Base-by-base conservation (phyloP, 2,888 invertebrate genomes). In the Monopis laevigella region DNA sequence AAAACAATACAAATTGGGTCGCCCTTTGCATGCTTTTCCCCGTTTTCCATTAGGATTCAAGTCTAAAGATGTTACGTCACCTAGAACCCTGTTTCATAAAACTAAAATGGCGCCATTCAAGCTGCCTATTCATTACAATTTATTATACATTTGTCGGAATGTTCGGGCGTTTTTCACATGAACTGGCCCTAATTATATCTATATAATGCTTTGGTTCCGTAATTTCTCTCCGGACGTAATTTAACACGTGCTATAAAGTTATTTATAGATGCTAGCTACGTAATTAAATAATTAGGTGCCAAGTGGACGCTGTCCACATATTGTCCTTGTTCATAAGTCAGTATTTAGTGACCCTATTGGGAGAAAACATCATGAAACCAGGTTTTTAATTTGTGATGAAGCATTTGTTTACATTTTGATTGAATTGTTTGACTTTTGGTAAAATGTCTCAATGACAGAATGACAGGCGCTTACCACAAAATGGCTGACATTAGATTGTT, bases 91-190 rank as follows among this genome's bases (percentile, higher is more conserved):
- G 54, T 60, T 58, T 62, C 53, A 44, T 52, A 52, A 74, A 81
- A 77, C 62, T 58, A 82, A 82, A 81, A 82, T 82, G 81, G 81
- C 81, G 81, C 80, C 81, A 72, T 65, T 17, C n/a, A 14, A 2
- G 6, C 4, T 28, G 10, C 10, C 4, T 28, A n/a, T 28, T n/a
- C 11, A 4, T 7, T 11, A 28, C 7, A 28, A n/a, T n/a, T 11
- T n/a, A 3, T 11, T 13, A 11, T 2, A 14, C 17, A 16, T 17
- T 17, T 3, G 17, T 32, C 14, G 17, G 2, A 3, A 32, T 2
- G 32, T 32, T 13, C 6, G 11, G 7, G 7, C 11, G 24, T 21
- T 7, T 8, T 21, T 7, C 24, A 21, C 8, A 7, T 21, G 24
- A 8, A 8, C 24, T 21, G 24, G 5, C 5, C 24, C 8, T 21